Conservation (phyloP, 2,888 invertebrate species). For the Anoplius nigerrimus region DNA sequence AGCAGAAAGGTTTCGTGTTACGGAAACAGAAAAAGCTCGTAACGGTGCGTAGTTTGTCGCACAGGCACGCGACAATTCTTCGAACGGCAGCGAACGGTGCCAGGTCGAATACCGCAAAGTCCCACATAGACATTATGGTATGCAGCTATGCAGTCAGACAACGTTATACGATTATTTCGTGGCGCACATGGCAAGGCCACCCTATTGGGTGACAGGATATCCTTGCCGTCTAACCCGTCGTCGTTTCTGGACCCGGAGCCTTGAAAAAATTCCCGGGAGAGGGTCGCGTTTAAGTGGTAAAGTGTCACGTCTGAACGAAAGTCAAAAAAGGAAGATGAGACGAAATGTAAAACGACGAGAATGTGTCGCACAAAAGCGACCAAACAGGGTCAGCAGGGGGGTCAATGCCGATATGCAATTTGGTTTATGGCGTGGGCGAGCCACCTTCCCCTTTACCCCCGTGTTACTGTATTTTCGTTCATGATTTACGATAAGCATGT, state of each 20-base stretch:
- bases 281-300: slow-evolving; percentile 8
- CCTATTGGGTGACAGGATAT: slow-evolving; percentile 66
- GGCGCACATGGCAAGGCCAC: slow-evolving; percentile 66
- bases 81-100: slow-evolving; percentile 1
- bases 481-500: slow-evolving; percentile 59
- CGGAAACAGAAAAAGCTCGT: background rate
- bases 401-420: slow-evolving; percentile 58
- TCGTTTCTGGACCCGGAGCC: slow-evolving; percentile 49
- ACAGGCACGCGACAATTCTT: no score
- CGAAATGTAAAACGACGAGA: slow-evolving; percentile 44
- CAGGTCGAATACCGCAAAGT: slow-evolving; percentile 10
- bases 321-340: background rate
- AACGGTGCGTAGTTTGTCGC: slow-evolving; percentile 1
- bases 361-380: slow-evolving; percentile 57
- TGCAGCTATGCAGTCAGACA: slow-evolving; percentile 69
- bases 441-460: slow-evolving; percentile 26
- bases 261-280: slow-evolving; percentile 47
- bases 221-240: slow-evolving; percentile 56
- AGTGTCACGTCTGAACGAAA: background rate
- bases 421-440: slow-evolving; percentile 58
- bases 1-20: background rate
- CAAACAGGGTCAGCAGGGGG: slow-evolving; percentile 48
- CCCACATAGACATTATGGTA: slow-evolving; percentile 59
- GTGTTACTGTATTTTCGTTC: slow-evolving; percentile 60
- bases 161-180: slow-evolving; percentile 70